phyloP scores from a whole-genome alignment of 1,140 invertebrate species.

The Megathymus violae region DNA sequence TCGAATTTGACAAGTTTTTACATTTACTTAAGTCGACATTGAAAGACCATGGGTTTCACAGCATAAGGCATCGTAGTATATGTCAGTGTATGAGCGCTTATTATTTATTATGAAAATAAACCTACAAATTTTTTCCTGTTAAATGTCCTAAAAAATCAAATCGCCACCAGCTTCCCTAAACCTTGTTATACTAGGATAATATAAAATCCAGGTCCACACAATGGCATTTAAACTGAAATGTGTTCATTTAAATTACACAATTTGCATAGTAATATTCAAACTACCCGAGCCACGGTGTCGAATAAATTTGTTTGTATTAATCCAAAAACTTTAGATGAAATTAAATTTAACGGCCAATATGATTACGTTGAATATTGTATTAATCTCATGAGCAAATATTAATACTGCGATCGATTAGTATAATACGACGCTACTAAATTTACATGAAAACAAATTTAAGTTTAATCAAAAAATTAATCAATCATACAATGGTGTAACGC shows the following conservation, averaged over 20 bases:
- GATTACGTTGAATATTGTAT: constrained; percentile 18
- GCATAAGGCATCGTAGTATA: too few species aligned
- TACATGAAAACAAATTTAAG: constrained; percentile 27
- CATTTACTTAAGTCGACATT: too few species aligned
- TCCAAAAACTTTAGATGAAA: constrained; percentile 8
- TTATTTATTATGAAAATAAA: too few species aligned
- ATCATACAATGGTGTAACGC: constrained; percentile 18
- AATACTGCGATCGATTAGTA: constrained; percentile 21
- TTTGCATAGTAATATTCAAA: constrained; percentile 25
- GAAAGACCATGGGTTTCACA: too few species aligned
- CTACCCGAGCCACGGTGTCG: constrained; percentile 5
- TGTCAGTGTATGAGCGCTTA: too few species aligned
- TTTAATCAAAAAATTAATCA: constrained; percentile 31
- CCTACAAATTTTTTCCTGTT: too few species aligned
- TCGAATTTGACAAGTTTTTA: too few species aligned
- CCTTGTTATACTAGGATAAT: too few species aligned
- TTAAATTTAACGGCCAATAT: constrained; percentile 16
- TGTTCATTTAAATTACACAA: constrained; percentile 24
- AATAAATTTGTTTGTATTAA: constrained; percentile 9
- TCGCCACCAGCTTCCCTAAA: too few species aligned
- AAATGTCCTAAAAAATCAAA: too few species aligned
- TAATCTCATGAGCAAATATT: constrained; percentile 19
- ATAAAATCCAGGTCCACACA: too few species aligned
- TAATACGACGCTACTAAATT: constrained; percentile 21
- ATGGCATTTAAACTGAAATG: constrained; percentile 10